Conservation (phyloP, 1,140 invertebrate genomes). For the Pseudomyrmex gracilis region DNA sequence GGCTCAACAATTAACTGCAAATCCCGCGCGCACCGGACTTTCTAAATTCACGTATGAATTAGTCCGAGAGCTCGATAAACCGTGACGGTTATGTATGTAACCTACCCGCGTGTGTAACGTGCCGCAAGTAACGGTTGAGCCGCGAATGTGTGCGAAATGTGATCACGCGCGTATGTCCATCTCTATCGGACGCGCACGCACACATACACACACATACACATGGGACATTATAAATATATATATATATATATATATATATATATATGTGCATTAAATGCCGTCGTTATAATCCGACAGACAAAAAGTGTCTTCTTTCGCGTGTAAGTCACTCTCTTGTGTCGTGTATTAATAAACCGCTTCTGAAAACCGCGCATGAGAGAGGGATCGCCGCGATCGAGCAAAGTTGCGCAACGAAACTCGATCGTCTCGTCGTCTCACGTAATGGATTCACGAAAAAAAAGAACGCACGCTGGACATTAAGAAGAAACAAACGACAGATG, state of each 20-base stretch:
- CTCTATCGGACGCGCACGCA: no score
- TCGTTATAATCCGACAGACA: background rate
- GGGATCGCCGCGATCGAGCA: conserved; percentile 37
- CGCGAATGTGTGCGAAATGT: background rate
- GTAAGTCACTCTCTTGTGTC: background rate
- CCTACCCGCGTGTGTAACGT: conserved; percentile 4
- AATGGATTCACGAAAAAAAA: conserved; percentile 41
- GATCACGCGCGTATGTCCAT: no score
- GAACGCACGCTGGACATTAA: conserved; percentile 18
- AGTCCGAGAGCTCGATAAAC: conserved; percentile 47
- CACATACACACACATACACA: no score
- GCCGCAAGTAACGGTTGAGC: conserved; percentile 5
- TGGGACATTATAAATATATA: no score
- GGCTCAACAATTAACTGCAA: conserved; percentile 59
- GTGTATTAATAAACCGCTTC: background rate
- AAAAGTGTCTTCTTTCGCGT: background rate
- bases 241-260: no score
- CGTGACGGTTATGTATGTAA: background rate
- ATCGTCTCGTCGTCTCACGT: conserved; percentile 63
- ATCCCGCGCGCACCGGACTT: conserved; percentile 44
- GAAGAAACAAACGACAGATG: conserved; percentile 57
- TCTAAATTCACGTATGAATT: conserved; percentile 65
- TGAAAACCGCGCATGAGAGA: conserved; percentile 57
- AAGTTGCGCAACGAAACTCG: conserved; percentile 67
- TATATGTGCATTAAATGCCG: no score